Evolutionary conservation across 1,140 invertebrate genomes (phyloP), one percentile per base, ranked within the genome.

Genomic region (Halesus radiatus): DNA sequence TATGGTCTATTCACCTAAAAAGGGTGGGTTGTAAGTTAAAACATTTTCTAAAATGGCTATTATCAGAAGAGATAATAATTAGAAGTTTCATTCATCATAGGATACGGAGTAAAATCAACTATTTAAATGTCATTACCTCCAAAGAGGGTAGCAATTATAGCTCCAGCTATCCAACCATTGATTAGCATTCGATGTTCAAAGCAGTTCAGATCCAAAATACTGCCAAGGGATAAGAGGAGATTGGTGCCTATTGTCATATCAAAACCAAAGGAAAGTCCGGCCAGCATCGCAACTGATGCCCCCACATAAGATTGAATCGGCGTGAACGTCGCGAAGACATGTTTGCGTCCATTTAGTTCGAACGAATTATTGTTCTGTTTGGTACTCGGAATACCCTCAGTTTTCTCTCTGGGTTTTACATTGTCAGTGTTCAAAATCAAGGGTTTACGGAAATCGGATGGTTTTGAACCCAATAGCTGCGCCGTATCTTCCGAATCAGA

Each of bases 231-330:
- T 1, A 78, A 20, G 13, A 78, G 20, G 18, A 78, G 22, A 23
- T 78, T 78, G n/a, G 62, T 66, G 64, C 76, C 76, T n/a, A 78
- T 56, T 26, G 76, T 78, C 76, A 78, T 78, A 58, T 78, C 76
- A 50, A 78, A 78, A 32, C 76, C 76, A 54, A 78, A 78, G 10
- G 50, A 60, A 37, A 78, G 29, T 32, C 76, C 76, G 3, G 64
- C 64, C 23, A 78, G 23, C 2, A 70, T 8, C 0, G 76, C 29
- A 29, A 78, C 64, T 5, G 64, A 68, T 15, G 20, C 50, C 15
- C 15, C 76, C 62, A 78, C 37, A 22, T 78, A 78, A 10, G 45
- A 54, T 22, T 78, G 76, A 7, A 54, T 29, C 6, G 76, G 64
- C n/a, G 76, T 26, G n/a, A 78, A 70, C 1, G 50, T 29, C 18